These are phyloP conservation scores for Drosophila melanocephala DNA, from an alignment of 2,888 invertebrate genomes.

Conservation along the genomic window DNA sequence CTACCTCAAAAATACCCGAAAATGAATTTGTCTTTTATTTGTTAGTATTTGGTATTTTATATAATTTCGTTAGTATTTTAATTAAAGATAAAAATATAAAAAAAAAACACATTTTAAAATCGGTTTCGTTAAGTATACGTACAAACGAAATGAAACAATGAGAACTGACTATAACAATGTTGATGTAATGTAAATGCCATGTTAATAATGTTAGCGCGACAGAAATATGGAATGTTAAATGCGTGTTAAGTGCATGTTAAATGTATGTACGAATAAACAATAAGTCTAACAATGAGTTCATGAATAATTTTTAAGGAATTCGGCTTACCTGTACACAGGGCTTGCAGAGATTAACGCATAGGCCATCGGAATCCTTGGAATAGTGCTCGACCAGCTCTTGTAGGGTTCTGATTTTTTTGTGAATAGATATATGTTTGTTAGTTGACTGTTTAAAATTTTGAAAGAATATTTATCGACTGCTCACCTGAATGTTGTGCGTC, in stretches of 20 bases:
- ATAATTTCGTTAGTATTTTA: constrained; percentile 54
- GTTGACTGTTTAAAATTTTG: not conserved
- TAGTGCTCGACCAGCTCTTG: constrained; percentile 99
- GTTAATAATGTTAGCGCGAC: constrained; percentile 40
- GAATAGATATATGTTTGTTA: not conserved
- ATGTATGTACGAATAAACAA: constrained; percentile 57
- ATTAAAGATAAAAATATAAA: constrained; percentile 56
- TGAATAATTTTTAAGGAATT: not conserved
- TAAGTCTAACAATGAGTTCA: constrained; percentile 55
- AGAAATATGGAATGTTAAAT: constrained; percentile 43
- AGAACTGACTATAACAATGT: constrained; percentile 43
- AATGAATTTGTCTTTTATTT: constrained; percentile 85
- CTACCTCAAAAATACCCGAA: constrained; percentile 86
- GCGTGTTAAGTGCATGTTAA: constrained; percentile 46
- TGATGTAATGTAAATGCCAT: constrained; percentile 31
- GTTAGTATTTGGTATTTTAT: constrained; percentile 60
- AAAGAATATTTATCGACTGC: constrained; percentile 14
- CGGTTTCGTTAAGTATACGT: constrained; percentile 36
- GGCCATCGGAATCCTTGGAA: constrained; percentile 98
- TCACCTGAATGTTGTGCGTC: constrained; percentile 95
- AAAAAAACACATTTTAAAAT: constrained; percentile 44
- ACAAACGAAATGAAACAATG: constrained; percentile 29
- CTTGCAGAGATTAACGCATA: constrained; percentile 98
- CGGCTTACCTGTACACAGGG: constrained; percentile 94
- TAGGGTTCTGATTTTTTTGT: constrained; percentile 89